Conservation (phyloP, 2,113 vertebrate species). For the Saccopteryx bilineata region DNA sequence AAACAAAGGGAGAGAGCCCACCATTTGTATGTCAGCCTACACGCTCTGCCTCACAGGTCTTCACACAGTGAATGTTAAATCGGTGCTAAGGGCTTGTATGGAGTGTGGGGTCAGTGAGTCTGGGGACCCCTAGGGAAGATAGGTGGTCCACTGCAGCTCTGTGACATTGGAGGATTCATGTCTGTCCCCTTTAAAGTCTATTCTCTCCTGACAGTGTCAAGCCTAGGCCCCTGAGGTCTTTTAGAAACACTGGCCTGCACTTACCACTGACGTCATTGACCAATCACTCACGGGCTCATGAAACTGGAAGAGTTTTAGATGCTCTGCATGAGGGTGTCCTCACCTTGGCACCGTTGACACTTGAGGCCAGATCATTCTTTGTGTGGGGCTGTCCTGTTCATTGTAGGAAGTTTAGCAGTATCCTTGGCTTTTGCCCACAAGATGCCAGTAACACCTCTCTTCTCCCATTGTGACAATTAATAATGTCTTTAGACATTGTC, state of each 20-base stretch:
- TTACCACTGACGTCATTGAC: too few species aligned
- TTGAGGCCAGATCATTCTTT: neutral
- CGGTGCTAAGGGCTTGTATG: fast-evolving
- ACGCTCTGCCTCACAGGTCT: fast-evolving
- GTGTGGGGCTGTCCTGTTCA: too few species aligned
- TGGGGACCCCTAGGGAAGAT: neutral
- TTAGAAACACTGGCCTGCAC: neutral
- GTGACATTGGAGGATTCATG: fast-evolving
- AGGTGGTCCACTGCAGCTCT: too few species aligned
- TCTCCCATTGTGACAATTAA: neutral
- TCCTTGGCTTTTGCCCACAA: neutral
- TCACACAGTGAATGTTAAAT: fast-evolving
- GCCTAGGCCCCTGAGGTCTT: neutral
- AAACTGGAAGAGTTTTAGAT: neutral
- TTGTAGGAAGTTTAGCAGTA: too few species aligned
- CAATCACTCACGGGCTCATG: fast-evolving
- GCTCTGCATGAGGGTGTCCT: neutral
- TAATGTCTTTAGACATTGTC: neutral
- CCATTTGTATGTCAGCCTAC: fast-evolving
- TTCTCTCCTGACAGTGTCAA: neutral
- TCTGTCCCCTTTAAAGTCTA: neutral
- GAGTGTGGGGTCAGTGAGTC: neutral
- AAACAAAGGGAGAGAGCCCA: neutral
- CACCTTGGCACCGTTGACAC: too few species aligned
- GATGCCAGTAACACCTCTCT: neutral